These are phyloP conservation scores for Antheraea yamamai DNA, from an alignment of 2,888 invertebrate genomes.

Conservation along the genomic window DNA sequence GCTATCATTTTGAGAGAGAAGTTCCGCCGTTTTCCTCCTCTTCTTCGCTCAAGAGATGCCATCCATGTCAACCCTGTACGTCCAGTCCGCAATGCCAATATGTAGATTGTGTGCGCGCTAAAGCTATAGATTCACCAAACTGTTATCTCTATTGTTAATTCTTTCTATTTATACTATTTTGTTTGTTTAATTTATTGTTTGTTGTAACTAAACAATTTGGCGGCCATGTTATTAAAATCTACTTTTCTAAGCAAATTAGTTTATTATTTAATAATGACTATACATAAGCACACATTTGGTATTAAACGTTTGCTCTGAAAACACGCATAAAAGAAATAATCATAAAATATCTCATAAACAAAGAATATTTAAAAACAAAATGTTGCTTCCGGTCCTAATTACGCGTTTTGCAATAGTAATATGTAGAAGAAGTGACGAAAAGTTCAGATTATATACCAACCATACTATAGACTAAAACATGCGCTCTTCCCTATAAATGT, in stretches of 20 bases:
- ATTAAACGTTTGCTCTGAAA: background rate
- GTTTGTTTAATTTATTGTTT: conserved; percentile 34
- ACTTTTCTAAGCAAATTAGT: conserved; percentile 27
- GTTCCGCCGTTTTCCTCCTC: conserved; percentile 32
- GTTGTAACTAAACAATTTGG: conserved; percentile 49
- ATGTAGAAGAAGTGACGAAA: too few relatives aligned
- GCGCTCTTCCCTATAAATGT: too few relatives aligned
- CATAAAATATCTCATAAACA: background rate
- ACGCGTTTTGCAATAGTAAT: too few relatives aligned
- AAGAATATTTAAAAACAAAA: too few relatives aligned
- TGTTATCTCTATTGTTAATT: conserved; percentile 47
- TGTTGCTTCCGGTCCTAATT: too few relatives aligned
- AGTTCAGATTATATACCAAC: too few relatives aligned
- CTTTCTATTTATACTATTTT: conserved; percentile 24
- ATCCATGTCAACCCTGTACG: conserved; percentile 29
- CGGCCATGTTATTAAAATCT: conserved; percentile 51
- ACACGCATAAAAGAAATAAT: background rate
- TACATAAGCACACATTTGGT: background rate
- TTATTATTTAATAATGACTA: background rate
- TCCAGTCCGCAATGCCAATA: conserved; percentile 44
- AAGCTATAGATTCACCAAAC: conserved; percentile 28
- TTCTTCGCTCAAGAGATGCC: conserved; percentile 24
- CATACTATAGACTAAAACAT: too few relatives aligned
- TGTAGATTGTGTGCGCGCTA: conserved; percentile 44
- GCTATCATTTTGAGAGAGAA: conserved; percentile 61